Evolutionary conservation across 2,113 vertebrate species (phyloP).

Genomic region (Notechis scutatus): DNA sequence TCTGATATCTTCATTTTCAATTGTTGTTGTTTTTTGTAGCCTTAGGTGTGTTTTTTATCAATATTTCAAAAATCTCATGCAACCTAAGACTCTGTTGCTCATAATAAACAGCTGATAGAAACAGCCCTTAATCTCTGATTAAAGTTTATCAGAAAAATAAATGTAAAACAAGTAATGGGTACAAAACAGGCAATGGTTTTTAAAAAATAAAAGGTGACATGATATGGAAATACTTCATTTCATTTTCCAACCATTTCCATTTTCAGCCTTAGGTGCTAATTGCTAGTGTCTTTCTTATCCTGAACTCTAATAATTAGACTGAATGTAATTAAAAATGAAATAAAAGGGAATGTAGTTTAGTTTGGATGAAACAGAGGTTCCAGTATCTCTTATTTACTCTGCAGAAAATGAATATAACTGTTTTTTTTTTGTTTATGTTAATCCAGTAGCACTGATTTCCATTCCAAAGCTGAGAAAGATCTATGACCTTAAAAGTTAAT

Average conservation of each 20-base stretch:
- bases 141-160: constrained; percentile 43
- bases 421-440: constrained; percentile 39
- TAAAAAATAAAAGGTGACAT: constrained; percentile 29
- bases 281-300: constrained; percentile 48
- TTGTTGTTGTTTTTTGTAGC: neutral
- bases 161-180: constrained; percentile 34
- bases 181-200: constrained; percentile 32
- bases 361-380: constrained; percentile 38
- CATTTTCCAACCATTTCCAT: constrained; percentile 39
- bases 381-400: constrained; percentile 31
- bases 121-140: constrained; percentile 56
- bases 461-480: constrained; percentile 24
- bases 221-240: constrained; percentile 48
- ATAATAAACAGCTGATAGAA: constrained; percentile 50
- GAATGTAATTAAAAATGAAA: constrained; percentile 59
- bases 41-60: neutral
- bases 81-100: constrained; percentile 19
- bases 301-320: constrained; percentile 58
- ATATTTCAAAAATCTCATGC: neutral
- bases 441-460: constrained; percentile 24
- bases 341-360: constrained; percentile 35
- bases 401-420: constrained; percentile 29
- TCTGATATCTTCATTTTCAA: constrained; percentile 9
- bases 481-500: neutral
- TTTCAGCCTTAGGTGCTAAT: constrained; percentile 43